These are phyloP conservation scores for Dinocampus coccinellae DNA, from an alignment of 2,888 invertebrate genomes.

Conservation along the genomic window DNA sequence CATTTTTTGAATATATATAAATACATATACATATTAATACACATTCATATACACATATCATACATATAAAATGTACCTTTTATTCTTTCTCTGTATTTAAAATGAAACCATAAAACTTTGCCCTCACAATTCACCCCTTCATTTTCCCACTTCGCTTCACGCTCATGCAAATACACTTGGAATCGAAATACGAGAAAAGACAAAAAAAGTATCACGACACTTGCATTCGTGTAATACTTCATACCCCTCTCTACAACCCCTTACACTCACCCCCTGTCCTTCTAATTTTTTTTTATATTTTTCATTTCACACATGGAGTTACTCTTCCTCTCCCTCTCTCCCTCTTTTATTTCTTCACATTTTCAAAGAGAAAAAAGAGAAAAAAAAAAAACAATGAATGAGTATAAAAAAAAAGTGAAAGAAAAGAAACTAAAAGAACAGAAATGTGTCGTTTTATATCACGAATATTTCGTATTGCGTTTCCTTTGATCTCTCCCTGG, in stretches of 20 bases:
- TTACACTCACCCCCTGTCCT: too few species aligned
- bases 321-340: background rate
- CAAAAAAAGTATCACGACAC: too few species aligned
- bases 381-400: background rate
- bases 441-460: slow-evolving; percentile 52
- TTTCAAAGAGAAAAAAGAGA: background rate
- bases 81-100: background rate
- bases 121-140: background rate
- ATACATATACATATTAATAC: background rate
- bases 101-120: background rate
- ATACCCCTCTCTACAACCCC: too few species aligned
- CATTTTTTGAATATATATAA: too few species aligned
- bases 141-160: slow-evolving; percentile 1
- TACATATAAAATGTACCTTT: background rate
- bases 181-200: too few species aligned
- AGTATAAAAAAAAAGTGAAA: background rate
- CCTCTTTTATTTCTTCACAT: background rate
- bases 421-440: background rate
- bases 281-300: too few species aligned
- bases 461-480: slow-evolving; percentile 50
- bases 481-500: slow-evolving; percentile 4
- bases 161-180: slow-evolving; percentile 3
- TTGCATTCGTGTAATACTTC: too few species aligned
- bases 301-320: too few species aligned
- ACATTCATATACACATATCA: background rate